phyloP scores from a whole-genome alignment of 2,888 invertebrate genomes.

The Nomada ruficornis region DNA sequence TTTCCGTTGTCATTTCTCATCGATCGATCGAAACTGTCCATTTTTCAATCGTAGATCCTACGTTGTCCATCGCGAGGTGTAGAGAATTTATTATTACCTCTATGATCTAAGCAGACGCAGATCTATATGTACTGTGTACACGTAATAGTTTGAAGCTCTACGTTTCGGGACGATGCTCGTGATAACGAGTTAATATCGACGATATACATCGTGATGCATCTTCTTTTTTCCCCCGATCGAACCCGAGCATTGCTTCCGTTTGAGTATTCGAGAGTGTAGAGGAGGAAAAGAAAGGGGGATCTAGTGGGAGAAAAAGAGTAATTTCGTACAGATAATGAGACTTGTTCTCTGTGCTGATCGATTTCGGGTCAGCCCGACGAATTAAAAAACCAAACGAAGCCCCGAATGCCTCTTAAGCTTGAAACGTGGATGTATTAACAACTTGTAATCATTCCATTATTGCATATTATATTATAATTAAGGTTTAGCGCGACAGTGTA shows the following conservation, averaged over 20 bases:
- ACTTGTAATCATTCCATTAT: slow-evolving; percentile 82
- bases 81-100: slow-evolving; percentile 54
- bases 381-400: slow-evolving; percentile 56
- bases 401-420: slow-evolving; percentile 73
- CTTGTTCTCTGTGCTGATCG: slow-evolving; percentile 19
- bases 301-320: slow-evolving; percentile 5
- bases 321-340: slow-evolving; percentile 17
- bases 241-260: slow-evolving; percentile 33
- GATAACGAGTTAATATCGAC: slow-evolving; percentile 29
- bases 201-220: slow-evolving; percentile 20
- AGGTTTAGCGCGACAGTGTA: slow-evolving; percentile 83
- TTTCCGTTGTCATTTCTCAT: slow-evolving; percentile 31
- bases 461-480: slow-evolving; percentile 78
- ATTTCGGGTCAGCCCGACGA: slow-evolving; percentile 24
- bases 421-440: slow-evolving; percentile 81
- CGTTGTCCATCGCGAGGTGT: slow-evolving; percentile 51
- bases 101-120: slow-evolving; percentile 14
- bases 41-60: slow-evolving; percentile 58
- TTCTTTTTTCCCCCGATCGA: neutral
- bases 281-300: neutral
- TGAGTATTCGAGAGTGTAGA: neutral
- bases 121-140: neutral
- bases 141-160: slow-evolving; percentile 8
- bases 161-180: slow-evolving; percentile 47
- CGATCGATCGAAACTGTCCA: slow-evolving; percentile 46